Evolutionary conservation across 1,140 invertebrate genomes (phyloP).

Genomic region (Oedothorax gibbosus): DNA sequence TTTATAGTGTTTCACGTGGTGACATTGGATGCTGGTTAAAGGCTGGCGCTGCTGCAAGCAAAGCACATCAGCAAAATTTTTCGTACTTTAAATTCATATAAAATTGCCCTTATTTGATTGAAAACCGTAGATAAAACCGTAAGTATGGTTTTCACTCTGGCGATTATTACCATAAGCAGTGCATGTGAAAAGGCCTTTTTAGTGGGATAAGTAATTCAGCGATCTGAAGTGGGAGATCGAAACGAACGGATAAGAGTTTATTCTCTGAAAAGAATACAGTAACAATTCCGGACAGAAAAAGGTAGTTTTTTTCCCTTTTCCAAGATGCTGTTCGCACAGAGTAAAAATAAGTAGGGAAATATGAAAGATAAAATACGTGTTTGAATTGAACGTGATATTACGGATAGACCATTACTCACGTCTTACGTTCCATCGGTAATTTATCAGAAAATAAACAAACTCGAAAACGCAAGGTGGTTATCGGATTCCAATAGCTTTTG

Average conservation of each 20-base stretch:
- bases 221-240: neutral
- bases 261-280: slow-evolving; percentile 23
- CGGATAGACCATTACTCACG: slow-evolving; percentile 27
- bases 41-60: too few relatives aligned
- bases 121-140: too few relatives aligned
- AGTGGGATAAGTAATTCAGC: too few relatives aligned
- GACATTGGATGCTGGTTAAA: too few relatives aligned
- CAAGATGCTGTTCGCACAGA: neutral
- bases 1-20: too few relatives aligned
- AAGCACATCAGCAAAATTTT: too few relatives aligned
- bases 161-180: too few relatives aligned
- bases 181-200: too few relatives aligned
- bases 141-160: too few relatives aligned
- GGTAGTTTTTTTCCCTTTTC: slow-evolving; percentile 3
- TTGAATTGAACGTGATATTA: slow-evolving; percentile 39
- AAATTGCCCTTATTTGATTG: too few relatives aligned
- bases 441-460: slow-evolving; percentile 43
- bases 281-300: slow-evolving; percentile 31
- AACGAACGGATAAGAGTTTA: slow-evolving; percentile 35
- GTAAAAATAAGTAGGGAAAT: neutral
- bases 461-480: slow-evolving; percentile 32
- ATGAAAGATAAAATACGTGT: slow-evolving; percentile 39
- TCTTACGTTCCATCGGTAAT: slow-evolving; percentile 29
- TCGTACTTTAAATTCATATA: too few relatives aligned
- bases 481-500: slow-evolving; percentile 32